Percentiles rank a stretch among this genome's conserved stretches.
phyloP scores from a whole-genome alignment of 2,888 invertebrate genomes.

The Hetaerina titia region DNA sequence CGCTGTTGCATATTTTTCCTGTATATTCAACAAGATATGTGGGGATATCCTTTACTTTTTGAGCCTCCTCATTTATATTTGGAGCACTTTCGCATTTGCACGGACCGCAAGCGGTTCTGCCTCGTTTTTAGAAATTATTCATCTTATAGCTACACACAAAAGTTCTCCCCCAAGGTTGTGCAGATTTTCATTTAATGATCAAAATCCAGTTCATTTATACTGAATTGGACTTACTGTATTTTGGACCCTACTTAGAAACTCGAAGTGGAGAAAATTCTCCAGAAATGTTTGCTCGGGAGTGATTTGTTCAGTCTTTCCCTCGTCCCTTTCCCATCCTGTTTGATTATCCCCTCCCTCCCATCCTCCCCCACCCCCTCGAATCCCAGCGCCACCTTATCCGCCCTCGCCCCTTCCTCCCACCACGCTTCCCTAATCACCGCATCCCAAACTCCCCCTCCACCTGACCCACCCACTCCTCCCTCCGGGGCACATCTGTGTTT shows the following conservation, averaged over 20 bases:
- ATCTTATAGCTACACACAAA: background rate
- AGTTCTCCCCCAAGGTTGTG: background rate
- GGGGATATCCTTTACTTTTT: background rate
- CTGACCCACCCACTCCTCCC: background rate
- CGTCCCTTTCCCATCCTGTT: background rate
- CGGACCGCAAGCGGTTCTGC: background rate
- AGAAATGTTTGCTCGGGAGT: background rate
- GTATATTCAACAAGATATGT: background rate
- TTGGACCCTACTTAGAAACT: background rate
- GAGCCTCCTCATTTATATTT: background rate
- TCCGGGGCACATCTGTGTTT: background rate
- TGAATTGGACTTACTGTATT: background rate
- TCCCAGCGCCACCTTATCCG: slow-evolving; percentile 14
- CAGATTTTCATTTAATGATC: background rate
- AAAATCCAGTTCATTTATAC: background rate
- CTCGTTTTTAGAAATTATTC: background rate
- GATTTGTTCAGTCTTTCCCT: background rate
- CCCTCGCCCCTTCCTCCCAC: background rate
- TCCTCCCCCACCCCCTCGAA: background rate
- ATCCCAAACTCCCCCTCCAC: background rate
- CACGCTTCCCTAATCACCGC: background rate
- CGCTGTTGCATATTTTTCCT: background rate
- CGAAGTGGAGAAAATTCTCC: background rate
- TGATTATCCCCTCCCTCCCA: background rate
- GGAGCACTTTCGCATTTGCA: background rate